Percentiles rank a stretch among this genome's conserved stretches.
Evolutionary conservation across 2,888 invertebrate genomes (phyloP).

Genomic region (Eugnorisma glareosa): DNA sequence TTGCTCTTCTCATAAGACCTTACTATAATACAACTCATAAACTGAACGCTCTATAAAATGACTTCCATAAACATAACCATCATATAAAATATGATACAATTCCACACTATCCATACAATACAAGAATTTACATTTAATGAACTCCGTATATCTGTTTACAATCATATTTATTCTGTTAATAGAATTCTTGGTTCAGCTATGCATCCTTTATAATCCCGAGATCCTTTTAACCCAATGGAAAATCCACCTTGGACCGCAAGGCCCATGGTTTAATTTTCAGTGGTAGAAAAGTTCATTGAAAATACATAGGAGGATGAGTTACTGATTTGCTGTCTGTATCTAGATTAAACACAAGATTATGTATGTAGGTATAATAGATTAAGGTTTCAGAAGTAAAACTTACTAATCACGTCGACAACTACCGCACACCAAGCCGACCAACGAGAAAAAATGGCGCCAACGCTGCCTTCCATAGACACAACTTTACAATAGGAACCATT

Average conservation of each 20-base stretch:
- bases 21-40: conserved; percentile 18
- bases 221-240: background rate
- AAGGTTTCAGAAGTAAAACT: too few relatives aligned
- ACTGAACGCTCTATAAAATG: background rate
- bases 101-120: conserved; percentile 12
- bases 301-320: conserved; percentile 26
- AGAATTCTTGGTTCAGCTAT: conserved; percentile 12
- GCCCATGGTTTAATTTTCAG: conserved; percentile 6
- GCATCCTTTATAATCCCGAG: conserved; percentile 13
- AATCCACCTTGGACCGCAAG: fast-evolving
- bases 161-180: conserved; percentile 31
- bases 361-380: background rate
- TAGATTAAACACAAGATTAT: conserved; percentile 39
- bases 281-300: background rate
- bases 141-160: conserved; percentile 2
- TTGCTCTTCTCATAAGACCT: background rate
- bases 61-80: conserved; percentile 13
- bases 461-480: too few relatives aligned
- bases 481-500: too few relatives aligned
- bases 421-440: too few relatives aligned
- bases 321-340: conserved; percentile 24
- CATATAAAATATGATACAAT: conserved; percentile 21
- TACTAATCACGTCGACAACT: too few relatives aligned
- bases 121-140: conserved; percentile 41
- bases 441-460: too few relatives aligned